Percentiles rank a stretch among this genome's conserved stretches.
These are phyloP conservation scores for Cyanoliseus patagonus DNA, from an alignment of 2,113 vertebrate genomes.

Conservation along the genomic window DNA sequence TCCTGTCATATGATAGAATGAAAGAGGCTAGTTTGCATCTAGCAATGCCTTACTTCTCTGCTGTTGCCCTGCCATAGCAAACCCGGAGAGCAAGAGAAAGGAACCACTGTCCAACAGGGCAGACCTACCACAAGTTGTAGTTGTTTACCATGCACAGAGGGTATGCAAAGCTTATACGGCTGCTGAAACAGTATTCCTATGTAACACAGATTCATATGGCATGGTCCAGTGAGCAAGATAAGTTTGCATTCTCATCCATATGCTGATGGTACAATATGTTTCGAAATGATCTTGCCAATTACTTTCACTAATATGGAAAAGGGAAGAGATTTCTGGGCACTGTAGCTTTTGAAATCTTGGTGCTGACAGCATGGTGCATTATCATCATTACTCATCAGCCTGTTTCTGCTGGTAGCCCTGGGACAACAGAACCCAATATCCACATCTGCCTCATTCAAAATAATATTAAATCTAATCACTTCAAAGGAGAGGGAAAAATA, in stretches of 20 bases:
- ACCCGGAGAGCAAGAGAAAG: neutral
- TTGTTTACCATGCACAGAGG: neutral
- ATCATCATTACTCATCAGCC: neutral
- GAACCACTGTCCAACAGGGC: neutral
- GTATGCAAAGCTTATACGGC: neutral
- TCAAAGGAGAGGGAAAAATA: neutral
- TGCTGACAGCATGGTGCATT: neutral
- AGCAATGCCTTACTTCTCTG: neutral
- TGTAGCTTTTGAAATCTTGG: neutral
- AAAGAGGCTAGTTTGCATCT: neutral
- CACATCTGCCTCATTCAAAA: neutral
- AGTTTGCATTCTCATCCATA: neutral
- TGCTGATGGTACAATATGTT: neutral
- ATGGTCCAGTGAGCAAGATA: neutral
- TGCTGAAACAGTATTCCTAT: neutral
- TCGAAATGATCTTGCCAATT: neutral
- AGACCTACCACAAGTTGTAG: accelerated
- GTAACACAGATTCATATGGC: neutral
- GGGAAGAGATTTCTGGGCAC: neutral
- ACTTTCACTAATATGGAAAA: neutral
- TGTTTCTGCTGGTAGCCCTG: accelerated
- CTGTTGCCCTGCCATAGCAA: neutral
- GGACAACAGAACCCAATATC: neutral
- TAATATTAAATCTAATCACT: neutral
- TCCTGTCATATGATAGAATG: neutral